Evolutionary conservation across 2,797 vertebrate species (phyloP), one percentile per base, ranked within the genome.

Genomic region (Brachyrhaphis roseni): DNA sequence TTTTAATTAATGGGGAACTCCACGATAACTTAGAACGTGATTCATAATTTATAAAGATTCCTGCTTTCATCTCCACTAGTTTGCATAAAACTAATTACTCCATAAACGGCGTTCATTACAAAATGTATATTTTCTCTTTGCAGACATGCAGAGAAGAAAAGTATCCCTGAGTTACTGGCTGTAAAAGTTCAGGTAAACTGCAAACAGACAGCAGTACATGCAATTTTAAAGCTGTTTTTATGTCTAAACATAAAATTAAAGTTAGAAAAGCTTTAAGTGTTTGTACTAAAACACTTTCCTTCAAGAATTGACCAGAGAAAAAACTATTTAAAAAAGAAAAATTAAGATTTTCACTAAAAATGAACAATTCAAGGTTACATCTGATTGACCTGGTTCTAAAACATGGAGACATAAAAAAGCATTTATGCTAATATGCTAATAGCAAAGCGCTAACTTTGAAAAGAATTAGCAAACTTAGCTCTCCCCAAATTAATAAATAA

Each of bases 41-140:
- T 99, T 98, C 97, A 99, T 99, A 98, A 99, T 99, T 99, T 97
- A 99, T 98, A 97, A 96, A 95, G 96, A 97, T 97, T 97, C 97
- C 31, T 92, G 96, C 97, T 99, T 99, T 99, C 97, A 99, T 99
- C 97, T 98, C 95, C 93, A 95, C 95, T 97, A 97, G 97, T 99
- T 99, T 99, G 98, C 98, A 98, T 98, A 98, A 98, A 98, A 98
- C 97, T 99, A 99, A 98, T 99, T 98, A 98, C 97, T 96, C 96
- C 94, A 95, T 98, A 98, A 99, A 98, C 98, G 97, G 96, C 97
- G 97, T 97, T 98, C 96, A 95, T 97, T 97, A 97, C 96, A 96
- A 97, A 97, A 98, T 97, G 96, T 96, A 53, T 82, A 79, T 83
- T 77, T 77, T 81, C 80, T 78, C 49, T 79, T 80, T 81, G 20